phyloP scores from a whole-genome alignment of 2,888 invertebrate genomes.

The Ophion costatus region DNA sequence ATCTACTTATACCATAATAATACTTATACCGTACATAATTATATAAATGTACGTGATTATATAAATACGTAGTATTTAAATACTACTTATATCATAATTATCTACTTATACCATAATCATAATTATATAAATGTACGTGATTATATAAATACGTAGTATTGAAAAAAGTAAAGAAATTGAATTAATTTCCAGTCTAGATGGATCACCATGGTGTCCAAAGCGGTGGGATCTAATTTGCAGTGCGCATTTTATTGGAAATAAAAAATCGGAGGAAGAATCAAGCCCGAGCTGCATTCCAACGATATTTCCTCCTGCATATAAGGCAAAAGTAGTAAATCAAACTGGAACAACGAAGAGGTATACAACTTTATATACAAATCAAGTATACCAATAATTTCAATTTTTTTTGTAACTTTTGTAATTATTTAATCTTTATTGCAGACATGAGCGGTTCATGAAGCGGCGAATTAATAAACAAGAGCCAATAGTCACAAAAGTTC shows the following conservation, averaged over 20 bases:
- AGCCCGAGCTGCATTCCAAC: slow-evolving; percentile 41
- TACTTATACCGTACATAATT: too few relatives aligned
- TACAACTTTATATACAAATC: slow-evolving; percentile 25
- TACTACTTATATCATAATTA: slow-evolving; percentile 9
- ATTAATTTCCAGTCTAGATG: slow-evolving; percentile 52
- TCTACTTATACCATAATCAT: too few relatives aligned
- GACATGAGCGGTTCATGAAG: slow-evolving; percentile 33
- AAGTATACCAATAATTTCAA: slow-evolving; percentile 18
- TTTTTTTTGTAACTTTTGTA: slow-evolving; percentile 26
- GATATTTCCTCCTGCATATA: slow-evolving; percentile 42
- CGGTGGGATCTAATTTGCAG: slow-evolving; percentile 33
- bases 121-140: not conserved
- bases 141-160: slow-evolving; percentile 12
- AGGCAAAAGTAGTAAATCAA: slow-evolving; percentile 28
- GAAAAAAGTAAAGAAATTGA: slow-evolving; percentile 23
- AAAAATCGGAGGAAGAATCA: slow-evolving; percentile 44
- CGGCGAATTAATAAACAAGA: slow-evolving; percentile 22
- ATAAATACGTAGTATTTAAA: not conserved
- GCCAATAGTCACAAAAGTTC: not conserved
- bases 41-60: not conserved
- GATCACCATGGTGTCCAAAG: slow-evolving; percentile 53
- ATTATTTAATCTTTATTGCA: slow-evolving; percentile 26
- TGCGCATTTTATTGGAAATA: slow-evolving; percentile 49
- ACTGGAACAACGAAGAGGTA: slow-evolving; percentile 28
- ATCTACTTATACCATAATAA: slow-evolving; percentile 14